Base-by-base conservation (phyloP, 53 echinoderm and acorn worm genomes). In the Zoroaster sp. region DNA sequence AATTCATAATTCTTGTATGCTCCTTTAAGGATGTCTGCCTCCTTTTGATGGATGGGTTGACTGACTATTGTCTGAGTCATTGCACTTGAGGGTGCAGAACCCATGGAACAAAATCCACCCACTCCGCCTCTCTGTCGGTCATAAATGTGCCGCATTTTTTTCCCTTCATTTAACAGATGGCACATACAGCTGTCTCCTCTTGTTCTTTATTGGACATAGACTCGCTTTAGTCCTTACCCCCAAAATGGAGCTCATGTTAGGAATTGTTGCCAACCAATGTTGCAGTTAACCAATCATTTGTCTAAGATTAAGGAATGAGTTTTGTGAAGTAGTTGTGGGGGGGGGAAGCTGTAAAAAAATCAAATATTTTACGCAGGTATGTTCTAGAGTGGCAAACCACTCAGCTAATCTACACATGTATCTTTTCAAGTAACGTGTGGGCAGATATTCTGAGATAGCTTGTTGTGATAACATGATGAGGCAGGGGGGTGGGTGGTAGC, bases 11-110 rank as follows among this genome's bases (percentile, higher is more conserved):
- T 49, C 8, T 5, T 25, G 42, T 46, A 30, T 31, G 34, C 41
- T 66, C 82, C 82, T 82, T 82, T 82, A 82, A 82, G 44, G 82
- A 82, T 82, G 35, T 43, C 65, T 17, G 68, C 43, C 82, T 44
- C 55, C 40, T 40, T 33, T 66, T 82, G 82, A 82, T 82, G 82
- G 82, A 82, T 82, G 68, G 82, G 67, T 82, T 67, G 82, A 67
- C 82, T 82, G 68, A 66, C 82, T 82, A 68, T 68, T 28, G 82
- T 55, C 82, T 82, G 82, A 82, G 82, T 82, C 82, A 82, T 67
- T 82, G 82, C 82, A 82, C 82, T 82, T 66, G 68, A 82, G 82
- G 82, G 82, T 80, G 66, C 82, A 82, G 82, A 82, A 82, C 82
- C 68, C 66, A 82, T 82, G 82, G 66, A 82, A 82, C 68, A 82